These are phyloP conservation scores for Tenthredo livida DNA, from an alignment of 2,888 invertebrate species.

Conservation along the genomic window DNA sequence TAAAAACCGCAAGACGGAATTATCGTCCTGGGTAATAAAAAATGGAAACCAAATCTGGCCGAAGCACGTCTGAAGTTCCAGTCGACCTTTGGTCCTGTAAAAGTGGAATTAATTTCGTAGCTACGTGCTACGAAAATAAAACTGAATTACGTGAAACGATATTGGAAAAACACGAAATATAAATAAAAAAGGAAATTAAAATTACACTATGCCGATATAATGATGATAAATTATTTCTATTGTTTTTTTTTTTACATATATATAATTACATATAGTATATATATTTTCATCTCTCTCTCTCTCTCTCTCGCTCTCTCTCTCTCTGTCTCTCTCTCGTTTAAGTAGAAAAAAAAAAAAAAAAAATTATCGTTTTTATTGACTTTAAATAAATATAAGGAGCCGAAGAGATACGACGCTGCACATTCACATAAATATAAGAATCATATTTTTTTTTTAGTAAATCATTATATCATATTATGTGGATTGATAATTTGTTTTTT, in stretches of 20 bases:
- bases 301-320: neutral
- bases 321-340: neutral
- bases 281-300: neutral
- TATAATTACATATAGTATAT: neutral
- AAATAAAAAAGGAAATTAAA: neutral
- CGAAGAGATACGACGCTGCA: neutral
- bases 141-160: neutral
- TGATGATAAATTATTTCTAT: neutral
- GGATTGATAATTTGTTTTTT: conserved; percentile 26
- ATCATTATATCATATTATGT: conserved; percentile 6
- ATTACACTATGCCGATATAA: neutral
- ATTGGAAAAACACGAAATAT: neutral
- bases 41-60: conserved; percentile 20
- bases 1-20: neutral
- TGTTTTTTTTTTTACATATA: neutral
- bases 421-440: neutral
- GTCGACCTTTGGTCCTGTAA: conserved; percentile 26
- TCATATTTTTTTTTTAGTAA: neutral
- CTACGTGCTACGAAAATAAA: conserved; percentile 26
- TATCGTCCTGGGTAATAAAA: conserved; percentile 35
- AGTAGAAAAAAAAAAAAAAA: neutral
- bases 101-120: conserved; percentile 31
- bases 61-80: neutral
- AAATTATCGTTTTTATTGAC: too few species aligned
- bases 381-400: neutral